Percentiles rank a stretch among this genome's conserved stretches.
These are phyloP conservation scores for Mythimna loreyi DNA, from an alignment of 2,888 invertebrate genomes.

Conservation along the genomic window DNA sequence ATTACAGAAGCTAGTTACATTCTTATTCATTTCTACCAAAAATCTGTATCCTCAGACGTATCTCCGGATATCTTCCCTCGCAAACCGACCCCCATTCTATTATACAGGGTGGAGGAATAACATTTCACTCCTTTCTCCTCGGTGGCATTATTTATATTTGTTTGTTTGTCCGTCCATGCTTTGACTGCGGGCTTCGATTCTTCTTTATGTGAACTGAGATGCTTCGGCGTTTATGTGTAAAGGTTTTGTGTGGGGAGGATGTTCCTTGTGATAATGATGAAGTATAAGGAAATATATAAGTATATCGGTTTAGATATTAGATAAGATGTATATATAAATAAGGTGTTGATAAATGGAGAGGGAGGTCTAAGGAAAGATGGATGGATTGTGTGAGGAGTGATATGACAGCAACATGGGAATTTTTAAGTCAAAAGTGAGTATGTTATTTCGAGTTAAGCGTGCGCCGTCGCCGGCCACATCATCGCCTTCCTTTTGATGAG, in stretches of 20 bases:
- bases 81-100: slow-evolving; percentile 69
- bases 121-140: slow-evolving; percentile 80
- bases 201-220: slow-evolving; percentile 49
- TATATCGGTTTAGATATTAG: too few relatives aligned
- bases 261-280: slow-evolving; percentile 12
- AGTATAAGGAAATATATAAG: background rate
- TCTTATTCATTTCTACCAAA: background rate
- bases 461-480: too few relatives aligned
- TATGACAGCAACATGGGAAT: too few relatives aligned
- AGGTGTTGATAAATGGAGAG: too few relatives aligned
- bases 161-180: slow-evolving; percentile 74
- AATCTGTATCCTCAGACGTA: slow-evolving; percentile 41
- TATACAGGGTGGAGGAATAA: slow-evolving; percentile 79
- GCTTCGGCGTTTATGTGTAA: slow-evolving; percentile 22
- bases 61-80: slow-evolving; percentile 35
- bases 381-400: too few relatives aligned
- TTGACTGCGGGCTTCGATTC: slow-evolving; percentile 49
- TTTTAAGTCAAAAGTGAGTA: too few relatives aligned
- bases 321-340: too few relatives aligned
- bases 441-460: too few relatives aligned
- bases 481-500: too few relatives aligned
- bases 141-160: slow-evolving; percentile 77
- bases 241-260: slow-evolving; percentile 24
- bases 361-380: too few relatives aligned
- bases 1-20: too few relatives aligned